A percentile compares a stretch with the other conserved stretches of the same genome.
Evolutionary conservation across 1,140 invertebrate genomes (phyloP).

Genomic region (Araneus ventricosus): DNA sequence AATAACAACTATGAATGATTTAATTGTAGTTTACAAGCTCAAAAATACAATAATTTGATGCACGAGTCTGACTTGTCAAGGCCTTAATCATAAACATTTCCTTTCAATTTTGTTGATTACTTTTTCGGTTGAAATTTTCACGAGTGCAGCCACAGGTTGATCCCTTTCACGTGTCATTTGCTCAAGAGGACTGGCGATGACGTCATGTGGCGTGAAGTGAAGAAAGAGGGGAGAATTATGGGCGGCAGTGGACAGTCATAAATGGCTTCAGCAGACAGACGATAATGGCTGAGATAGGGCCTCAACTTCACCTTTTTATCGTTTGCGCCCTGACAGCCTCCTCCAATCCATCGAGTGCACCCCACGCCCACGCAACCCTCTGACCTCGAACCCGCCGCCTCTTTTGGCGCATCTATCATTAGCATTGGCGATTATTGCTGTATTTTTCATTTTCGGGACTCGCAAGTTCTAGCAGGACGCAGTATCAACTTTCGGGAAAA

Average conservation of each 20-base stretch:
- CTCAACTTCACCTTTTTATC: conserved; percentile 69
- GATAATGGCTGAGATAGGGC: conserved; percentile 68
- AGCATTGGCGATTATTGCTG: conserved; percentile 38
- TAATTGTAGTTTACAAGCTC: no score
- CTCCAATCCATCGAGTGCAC: conserved; percentile 22
- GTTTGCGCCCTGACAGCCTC: conserved; percentile 34
- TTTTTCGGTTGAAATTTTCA: not conserved
- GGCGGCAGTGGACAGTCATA: conserved; percentile 63
- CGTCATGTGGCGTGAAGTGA: conserved; percentile 7
- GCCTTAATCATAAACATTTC: no score
- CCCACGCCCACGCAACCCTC: not conserved
- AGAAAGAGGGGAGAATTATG: conserved; percentile 16
- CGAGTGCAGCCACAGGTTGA: not conserved
- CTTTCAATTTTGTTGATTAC: no score
- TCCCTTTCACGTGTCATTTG: not conserved
- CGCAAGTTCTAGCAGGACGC: not conserved
- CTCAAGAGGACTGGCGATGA: not conserved
- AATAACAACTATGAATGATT: no score
- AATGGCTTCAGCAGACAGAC: conserved; percentile 65
- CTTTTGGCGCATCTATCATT: conserved; percentile 34
- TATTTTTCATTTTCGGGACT: not conserved
- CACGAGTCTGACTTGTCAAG: no score
- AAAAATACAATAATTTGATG: no score
- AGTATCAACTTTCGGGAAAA: not conserved
- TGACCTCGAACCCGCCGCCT: not conserved